Percentiles rank a stretch among this genome's conserved stretches.
Evolutionary conservation across 2,888 invertebrate species (phyloP).

Genomic region (Hirtodrosophila duncani): DNA sequence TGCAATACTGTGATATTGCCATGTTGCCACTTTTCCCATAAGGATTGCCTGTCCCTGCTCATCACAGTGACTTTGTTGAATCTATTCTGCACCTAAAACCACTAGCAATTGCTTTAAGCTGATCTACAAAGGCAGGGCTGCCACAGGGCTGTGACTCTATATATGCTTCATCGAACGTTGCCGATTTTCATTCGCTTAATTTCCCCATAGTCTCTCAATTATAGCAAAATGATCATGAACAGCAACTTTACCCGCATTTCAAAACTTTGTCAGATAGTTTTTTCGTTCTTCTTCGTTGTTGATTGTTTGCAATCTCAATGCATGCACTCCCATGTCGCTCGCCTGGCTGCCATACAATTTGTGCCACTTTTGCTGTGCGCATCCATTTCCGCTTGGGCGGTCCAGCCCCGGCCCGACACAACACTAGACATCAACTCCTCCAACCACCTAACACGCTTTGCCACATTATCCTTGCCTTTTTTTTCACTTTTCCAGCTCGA

Average conservation of each 20-base stretch:
- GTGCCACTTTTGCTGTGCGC: slow-evolving; percentile 72
- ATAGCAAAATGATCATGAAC: too few species aligned
- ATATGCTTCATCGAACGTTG: too few species aligned
- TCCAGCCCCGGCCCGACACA: not conserved
- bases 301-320: slow-evolving; percentile 6
- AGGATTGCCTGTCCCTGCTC: too few species aligned
- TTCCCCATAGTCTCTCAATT: not conserved
- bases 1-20: too few species aligned
- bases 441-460: slow-evolving; percentile 21
- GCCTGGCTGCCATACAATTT: slow-evolving; percentile 63
- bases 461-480: slow-evolving; percentile 68
- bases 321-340: slow-evolving; percentile 25
- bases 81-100: too few species aligned
- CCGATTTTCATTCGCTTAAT: not conserved
- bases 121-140: too few species aligned
- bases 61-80: too few species aligned
- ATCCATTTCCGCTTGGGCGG: slow-evolving; percentile 67
- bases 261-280: too few species aligned
- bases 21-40: not conserved
- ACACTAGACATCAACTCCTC: slow-evolving; percentile 6
- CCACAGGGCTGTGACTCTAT: too few species aligned
- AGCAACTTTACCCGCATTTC: too few species aligned
- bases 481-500: slow-evolving; percentile 66
- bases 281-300: not conserved
- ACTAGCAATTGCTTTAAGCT: too few species aligned